phyloP scores from a whole-genome alignment of 1,140 invertebrate genomes.

The Drosophila oshimai region DNA sequence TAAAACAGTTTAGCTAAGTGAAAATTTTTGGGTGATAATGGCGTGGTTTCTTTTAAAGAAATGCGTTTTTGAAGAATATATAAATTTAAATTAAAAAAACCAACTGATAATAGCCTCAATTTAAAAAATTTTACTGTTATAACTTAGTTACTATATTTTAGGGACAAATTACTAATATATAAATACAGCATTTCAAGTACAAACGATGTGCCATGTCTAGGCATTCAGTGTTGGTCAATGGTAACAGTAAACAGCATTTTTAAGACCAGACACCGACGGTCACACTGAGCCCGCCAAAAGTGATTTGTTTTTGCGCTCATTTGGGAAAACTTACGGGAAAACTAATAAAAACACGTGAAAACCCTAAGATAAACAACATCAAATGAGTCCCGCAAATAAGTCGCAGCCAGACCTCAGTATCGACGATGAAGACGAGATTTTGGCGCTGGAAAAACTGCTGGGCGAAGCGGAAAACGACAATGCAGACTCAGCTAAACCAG shows the following conservation, averaged over 20 bases:
- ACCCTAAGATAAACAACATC: neutral
- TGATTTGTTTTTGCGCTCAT: slow-evolving; percentile 32
- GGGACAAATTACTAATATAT: no score
- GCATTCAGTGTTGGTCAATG: slow-evolving; percentile 15
- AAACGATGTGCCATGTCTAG: neutral
- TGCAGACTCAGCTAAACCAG: slow-evolving; percentile 32
- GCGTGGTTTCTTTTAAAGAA: no score
- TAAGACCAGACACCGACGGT: neutral
- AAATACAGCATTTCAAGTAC: neutral
- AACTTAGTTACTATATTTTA: no score
- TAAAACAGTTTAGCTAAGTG: no score
- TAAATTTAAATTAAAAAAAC: no score
- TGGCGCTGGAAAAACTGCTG: slow-evolving; percentile 67
- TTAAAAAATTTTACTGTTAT: no score
- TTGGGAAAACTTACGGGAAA: slow-evolving; percentile 5
- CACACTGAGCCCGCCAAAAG: slow-evolving; percentile 51
- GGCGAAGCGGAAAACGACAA: slow-evolving; percentile 47
- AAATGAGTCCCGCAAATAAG: slow-evolving; percentile 50
- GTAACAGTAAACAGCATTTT: no score
- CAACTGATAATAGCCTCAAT: no score
- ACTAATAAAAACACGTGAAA: neutral
- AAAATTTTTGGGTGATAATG: no score
- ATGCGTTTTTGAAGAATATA: neutral
- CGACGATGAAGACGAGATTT: slow-evolving; percentile 68
- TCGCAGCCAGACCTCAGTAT: slow-evolving; percentile 51